Conservation (phyloP, 23 tunicate genomes). For the Oikopleura dioica region DNA sequence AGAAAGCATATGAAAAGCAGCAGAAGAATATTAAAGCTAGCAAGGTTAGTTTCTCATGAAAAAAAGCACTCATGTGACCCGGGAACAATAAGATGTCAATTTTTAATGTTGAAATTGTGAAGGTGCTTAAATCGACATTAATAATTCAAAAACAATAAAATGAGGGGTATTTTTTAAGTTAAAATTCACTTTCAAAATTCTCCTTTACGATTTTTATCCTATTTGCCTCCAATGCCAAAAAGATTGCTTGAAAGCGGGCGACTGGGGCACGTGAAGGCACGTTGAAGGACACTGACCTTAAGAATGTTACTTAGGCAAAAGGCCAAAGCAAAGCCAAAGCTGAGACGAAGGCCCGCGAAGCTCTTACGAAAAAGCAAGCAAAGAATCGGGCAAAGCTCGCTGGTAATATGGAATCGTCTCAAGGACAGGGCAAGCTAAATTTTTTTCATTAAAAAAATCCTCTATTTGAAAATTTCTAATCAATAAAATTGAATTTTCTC, state of each 20-base stretch:
- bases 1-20: constrained; percentile 89
- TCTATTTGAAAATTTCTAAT: too few relatives aligned
- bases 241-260: too few relatives aligned
- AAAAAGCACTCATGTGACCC: background rate
- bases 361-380: constrained; percentile 71
- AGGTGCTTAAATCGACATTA: too few relatives aligned
- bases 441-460: too few relatives aligned
- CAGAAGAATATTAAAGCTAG: constrained; percentile 18
- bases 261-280: constrained; percentile 35
- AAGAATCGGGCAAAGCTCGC: constrained; percentile 46
- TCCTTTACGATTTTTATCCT: background rate
- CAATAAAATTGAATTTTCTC: too few relatives aligned
- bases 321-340: constrained; percentile 66
- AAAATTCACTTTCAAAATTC: background rate
- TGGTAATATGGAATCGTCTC: constrained; percentile 55
- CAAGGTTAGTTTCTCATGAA: background rate
- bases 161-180: background rate
- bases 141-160: too few relatives aligned
- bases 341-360: constrained; percentile 75
- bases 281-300: background rate
- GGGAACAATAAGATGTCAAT: background rate
- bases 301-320: background rate
- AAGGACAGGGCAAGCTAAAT: too few relatives aligned
- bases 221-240: background rate
- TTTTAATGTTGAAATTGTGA: too few relatives aligned